phyloP scores from a whole-genome alignment of 1,140 invertebrate genomes.

The Plectrocnemia conspersa region DNA sequence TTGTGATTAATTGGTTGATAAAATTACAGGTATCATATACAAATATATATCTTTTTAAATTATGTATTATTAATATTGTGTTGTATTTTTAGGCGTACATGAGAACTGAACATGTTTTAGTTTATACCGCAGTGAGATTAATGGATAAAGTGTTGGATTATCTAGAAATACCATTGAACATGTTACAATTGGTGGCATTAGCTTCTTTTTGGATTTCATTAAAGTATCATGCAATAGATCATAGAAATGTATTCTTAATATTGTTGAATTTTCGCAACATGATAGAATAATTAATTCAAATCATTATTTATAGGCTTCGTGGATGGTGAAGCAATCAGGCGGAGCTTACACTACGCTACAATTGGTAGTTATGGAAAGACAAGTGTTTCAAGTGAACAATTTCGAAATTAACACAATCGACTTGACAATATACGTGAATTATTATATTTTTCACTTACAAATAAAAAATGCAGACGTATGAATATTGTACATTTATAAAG shows the following conservation, averaged over 20 bases:
- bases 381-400: constrained; percentile 25
- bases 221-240: constrained; percentile 28
- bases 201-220: constrained; percentile 32
- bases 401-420: constrained; percentile 26
- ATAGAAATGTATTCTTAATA: constrained; percentile 17
- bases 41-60: neutral
- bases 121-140: constrained; percentile 30
- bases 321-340: constrained; percentile 32
- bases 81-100: constrained; percentile 29
- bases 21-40: constrained; percentile 29
- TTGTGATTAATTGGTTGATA: constrained; percentile 34
- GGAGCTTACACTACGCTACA: constrained; percentile 23
- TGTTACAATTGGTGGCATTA: constrained; percentile 27
- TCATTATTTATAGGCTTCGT: constrained; percentile 13
- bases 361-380: constrained; percentile 25
- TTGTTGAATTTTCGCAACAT: neutral
- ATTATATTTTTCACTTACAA: constrained; percentile 27
- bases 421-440: constrained; percentile 28
- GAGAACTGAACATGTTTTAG: constrained; percentile 26
- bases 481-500: neutral
- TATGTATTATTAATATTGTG: constrained; percentile 6
- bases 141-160: constrained; percentile 28
- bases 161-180: constrained; percentile 23
- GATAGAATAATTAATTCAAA: neutral
- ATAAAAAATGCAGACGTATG: constrained; percentile 27